These are phyloP conservation scores for Pachycephus smyrnensis DNA, from an alignment of 2,888 invertebrate species.

Conservation along the genomic window DNA sequence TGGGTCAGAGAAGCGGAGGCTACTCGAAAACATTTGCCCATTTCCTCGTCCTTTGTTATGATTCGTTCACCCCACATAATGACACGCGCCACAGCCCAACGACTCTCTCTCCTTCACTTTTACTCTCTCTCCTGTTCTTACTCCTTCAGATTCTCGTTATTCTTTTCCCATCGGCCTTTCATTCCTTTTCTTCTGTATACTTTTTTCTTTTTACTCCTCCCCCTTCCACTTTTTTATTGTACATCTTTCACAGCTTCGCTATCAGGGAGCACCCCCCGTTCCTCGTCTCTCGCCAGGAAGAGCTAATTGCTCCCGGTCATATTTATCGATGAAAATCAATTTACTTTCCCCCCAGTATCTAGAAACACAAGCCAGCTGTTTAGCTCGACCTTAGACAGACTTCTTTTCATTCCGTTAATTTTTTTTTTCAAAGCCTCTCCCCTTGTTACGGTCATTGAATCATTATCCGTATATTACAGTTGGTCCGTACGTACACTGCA, in stretches of 20 bases:
- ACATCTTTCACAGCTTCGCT: not conserved
- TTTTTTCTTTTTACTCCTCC: slow-evolving; percentile 26
- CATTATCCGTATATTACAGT: not conserved
- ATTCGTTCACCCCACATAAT: slow-evolving; percentile 44
- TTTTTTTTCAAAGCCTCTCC: not conserved
- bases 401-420: not conserved
- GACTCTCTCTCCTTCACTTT: not conserved
- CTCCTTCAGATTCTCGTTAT: not conserved
- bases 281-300: not conserved
- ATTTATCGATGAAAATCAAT: not conserved
- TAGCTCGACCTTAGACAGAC: not conserved
- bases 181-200: not conserved
- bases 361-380: not conserved
- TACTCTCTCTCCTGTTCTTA: not conserved
- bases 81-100: slow-evolving; percentile 38
- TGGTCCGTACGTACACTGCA: not conserved
- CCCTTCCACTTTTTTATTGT: not conserved
- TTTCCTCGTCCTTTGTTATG: slow-evolving; percentile 43
- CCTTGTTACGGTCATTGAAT: not conserved
- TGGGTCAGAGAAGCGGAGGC: slow-evolving; percentile 25
- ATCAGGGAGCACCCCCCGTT: not conserved
- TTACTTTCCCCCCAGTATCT: not conserved
- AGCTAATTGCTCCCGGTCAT: slow-evolving; percentile 38
- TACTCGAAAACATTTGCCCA: slow-evolving; percentile 33
- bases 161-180: not conserved